Evolutionary conservation across 1,140 invertebrate genomes (phyloP), one percentile per base, ranked within the genome.

Genomic region (Gryllus bimaculatus): DNA sequence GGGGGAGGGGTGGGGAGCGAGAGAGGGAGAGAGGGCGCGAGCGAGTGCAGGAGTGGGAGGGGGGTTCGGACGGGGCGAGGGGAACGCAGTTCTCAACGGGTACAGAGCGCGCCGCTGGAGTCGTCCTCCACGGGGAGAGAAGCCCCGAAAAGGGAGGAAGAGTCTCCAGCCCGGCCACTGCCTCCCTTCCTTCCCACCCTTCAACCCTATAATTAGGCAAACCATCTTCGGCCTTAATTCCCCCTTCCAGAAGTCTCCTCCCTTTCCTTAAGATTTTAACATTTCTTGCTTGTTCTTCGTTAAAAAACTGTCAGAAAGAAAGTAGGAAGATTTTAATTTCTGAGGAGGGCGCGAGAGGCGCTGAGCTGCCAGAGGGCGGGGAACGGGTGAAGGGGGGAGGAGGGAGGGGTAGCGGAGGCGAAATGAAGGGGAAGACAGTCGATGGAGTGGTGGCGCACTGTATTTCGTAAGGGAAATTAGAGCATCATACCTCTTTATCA

Each of bases 301-400:
- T 10, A 66, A 66, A 66, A 66, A 66, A 66, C 18, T 66, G 54
- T 66, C 54, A 66, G 54, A 66, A 66, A 18, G 54, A 66, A 66
- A 66, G 54, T 66, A 66, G 54, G 54, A 66, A 66, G 54, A 66
- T 66, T 66, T 66, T 66, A 66, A 66, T 66, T 66, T 66, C 54
- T 39, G 26, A 39, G 26, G 26, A 39, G 26, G 26, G 26, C 26
- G 26, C 26, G 26, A 39, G 26, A 5, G 1, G 26, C 26, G 1
- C 1, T 2, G 26, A 2, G 1, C 2, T 2, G 0, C 1, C 2
- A 66, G 54, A 7, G 54, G 0, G 18, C 1, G 54, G 54, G 54
- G 1, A 66, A 7, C 0, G 2, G 26, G 26, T 39, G 26, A 5
- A 39, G 26, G 26, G 26, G 26, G 26, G 26, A 39, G 26, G 26